Evolutionary conservation across 2,888 invertebrate species (phyloP).

Genomic region (Artemia sinica): DNA sequence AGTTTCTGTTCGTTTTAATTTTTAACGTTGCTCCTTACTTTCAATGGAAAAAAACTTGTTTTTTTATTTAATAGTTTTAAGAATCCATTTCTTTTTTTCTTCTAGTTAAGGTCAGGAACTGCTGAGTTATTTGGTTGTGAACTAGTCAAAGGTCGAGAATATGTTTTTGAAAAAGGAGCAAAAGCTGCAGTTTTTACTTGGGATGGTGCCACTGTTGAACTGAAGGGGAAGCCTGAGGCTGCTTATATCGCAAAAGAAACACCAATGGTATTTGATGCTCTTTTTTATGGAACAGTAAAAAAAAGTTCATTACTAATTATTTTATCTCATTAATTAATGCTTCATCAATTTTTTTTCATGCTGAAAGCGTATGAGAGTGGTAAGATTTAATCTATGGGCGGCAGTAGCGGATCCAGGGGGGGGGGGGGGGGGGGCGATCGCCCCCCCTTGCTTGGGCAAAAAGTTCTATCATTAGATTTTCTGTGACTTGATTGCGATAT

Average conservation of each 20-base stretch:
- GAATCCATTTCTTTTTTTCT: slow-evolving; percentile 20
- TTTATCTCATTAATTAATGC: neutral
- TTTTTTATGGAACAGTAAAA: neutral
- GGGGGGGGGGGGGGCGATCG: too few relatives aligned
- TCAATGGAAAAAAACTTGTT: too few relatives aligned
- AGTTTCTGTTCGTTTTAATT: too few relatives aligned
- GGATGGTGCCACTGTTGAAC: slow-evolving; percentile 74
- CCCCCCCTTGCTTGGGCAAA: too few relatives aligned
- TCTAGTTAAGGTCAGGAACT: slow-evolving; percentile 63
- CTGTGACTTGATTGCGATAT: too few relatives aligned
- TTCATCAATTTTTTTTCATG: neutral
- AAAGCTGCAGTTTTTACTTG: slow-evolving; percentile 92
- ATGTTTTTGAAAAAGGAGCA: slow-evolving; percentile 70
- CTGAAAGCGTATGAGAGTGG: too few relatives aligned
- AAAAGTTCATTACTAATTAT: neutral
- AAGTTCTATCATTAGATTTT: too few relatives aligned
- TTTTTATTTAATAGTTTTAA: too few relatives aligned
- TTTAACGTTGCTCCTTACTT: too few relatives aligned
- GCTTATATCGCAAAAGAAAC: slow-evolving; percentile 90
- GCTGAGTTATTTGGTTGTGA: slow-evolving; percentile 96
- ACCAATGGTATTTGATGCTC: slow-evolving; percentile 48
- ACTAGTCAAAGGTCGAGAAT: slow-evolving; percentile 74
- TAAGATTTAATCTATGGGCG: too few relatives aligned
- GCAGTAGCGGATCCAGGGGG: too few relatives aligned
- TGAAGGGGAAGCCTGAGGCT: slow-evolving; percentile 75